These are phyloP conservation scores for Anser brachyrhynchus DNA, from an alignment of 2,113 vertebrate genomes.

Conservation along the genomic window DNA sequence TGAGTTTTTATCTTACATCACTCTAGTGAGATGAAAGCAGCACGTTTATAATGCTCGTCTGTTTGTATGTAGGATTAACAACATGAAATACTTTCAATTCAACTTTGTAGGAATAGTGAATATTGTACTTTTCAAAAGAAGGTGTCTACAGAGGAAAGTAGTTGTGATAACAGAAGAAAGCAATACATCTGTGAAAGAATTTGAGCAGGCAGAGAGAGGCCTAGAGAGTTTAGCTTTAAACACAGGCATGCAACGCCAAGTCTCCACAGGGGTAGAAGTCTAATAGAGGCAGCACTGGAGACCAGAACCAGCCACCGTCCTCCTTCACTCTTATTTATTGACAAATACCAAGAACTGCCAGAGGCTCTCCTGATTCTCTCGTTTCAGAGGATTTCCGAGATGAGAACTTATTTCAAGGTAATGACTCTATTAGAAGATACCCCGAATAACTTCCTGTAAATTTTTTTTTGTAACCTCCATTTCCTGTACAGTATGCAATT, in stretches of 20 bases:
- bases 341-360: not conserved
- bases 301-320: not conserved
- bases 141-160: not conserved
- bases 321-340: not conserved
- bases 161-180: not conserved
- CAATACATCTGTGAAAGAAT: not conserved
- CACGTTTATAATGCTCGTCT: not conserved
- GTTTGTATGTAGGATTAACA: not conserved
- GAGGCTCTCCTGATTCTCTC: not conserved
- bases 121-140: not conserved
- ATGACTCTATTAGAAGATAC: slow-evolving; percentile 66
- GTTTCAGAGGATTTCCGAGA: slow-evolving; percentile 50
- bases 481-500: slow-evolving; percentile 77
- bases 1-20: slow-evolving; percentile 11
- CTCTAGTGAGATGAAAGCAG: slow-evolving; percentile 14
- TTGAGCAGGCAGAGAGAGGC: not conserved
- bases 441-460: slow-evolving; percentile 68
- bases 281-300: not conserved
- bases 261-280: not conserved
- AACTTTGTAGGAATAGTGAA: not conserved
- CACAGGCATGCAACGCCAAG: rapidly evolving
- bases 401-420: slow-evolving; percentile 65
- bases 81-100: not conserved
- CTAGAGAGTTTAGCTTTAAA: not conserved
- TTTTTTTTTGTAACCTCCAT: slow-evolving; percentile 65